Base-by-base conservation (phyloP, 2,113 vertebrate genomes). In the Calidris pygmaea region DNA sequence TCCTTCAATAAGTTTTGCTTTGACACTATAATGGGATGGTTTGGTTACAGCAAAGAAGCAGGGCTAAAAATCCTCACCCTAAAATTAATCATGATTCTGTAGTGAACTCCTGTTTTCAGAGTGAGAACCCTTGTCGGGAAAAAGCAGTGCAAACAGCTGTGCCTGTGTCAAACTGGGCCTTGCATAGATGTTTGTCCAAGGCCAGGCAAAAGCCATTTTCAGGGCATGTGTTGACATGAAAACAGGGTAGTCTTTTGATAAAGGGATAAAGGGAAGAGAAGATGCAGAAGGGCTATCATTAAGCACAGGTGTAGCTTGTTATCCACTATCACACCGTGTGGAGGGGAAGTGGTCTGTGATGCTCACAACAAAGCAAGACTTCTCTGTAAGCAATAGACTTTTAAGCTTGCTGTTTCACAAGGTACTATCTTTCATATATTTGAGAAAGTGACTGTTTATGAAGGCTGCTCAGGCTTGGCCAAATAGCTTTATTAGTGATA, bases 401-500 rank as follows among this genome's bases (percentile, higher is more conserved):
- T 24, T 29, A 43, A 45, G 24, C 26, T 80, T 83, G 10, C 56
- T 85, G 9, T 32, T 75, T 39, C 41, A 29, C 26, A 39, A 89
- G 24, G 9, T 52, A 8, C 70, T 47, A 20, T 32, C 47, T 55
- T 12, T 39, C 77, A 75, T 65, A 23, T 68, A 63, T 59, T 56
- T 41, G 27, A 89, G 70, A 68, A 91, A 87, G 73, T 45, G 78
- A 37, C 65, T 71, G 9, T 63, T 85, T 66, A 65, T 72, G 48
- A 68, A 68, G 39, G 32, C n/a, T 87, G 45, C 16, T 71, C 35
- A 43, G 34, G 30, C 53, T 47, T 37, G n/a, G 56, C 39, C 75
- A 87, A 78, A 87, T 30, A 68, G 21, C 60, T 94, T 89, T 79
- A 43, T 93, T 72, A 75, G 18, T 75, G 74, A 34, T 93, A 93